Evolutionary conservation across 2,888 invertebrate species (phyloP), one percentile per base, ranked within the genome.

Genomic region (Gisinianus flammeolus): DNA sequence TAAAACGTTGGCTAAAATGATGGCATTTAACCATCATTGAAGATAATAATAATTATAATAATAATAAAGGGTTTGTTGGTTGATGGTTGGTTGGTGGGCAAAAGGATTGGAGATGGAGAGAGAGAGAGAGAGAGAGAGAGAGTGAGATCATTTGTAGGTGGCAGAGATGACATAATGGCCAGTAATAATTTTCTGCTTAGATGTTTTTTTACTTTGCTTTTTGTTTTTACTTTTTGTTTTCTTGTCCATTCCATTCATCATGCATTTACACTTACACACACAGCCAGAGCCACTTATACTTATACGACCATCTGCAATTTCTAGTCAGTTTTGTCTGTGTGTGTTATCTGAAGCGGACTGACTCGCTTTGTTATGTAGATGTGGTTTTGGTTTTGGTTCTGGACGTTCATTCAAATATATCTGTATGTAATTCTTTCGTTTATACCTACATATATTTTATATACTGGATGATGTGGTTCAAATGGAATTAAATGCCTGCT

Each of bases 111-210:
- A n/a, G n/a, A n/a, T n/a, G n/a, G n/a, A n/a, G n/a, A n/a, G n/a
- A n/a, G n/a, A n/a, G n/a, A n/a, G n/a, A n/a, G n/a, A n/a, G n/a
- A n/a, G n/a, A n/a, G n/a, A n/a, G n/a, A n/a, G n/a, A 8, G 54
- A 54, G 54, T 54, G 54, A 54, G 54, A 19, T 62, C 24, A 6
- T 62, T 62, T 62, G 62, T 62, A 62, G 62, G 62, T 62, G 26
- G 62, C 26, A 26, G 58, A 26, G 62, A 62, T 62, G 62, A 62
- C 62, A 62, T 62, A 62, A 62, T 62, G 26, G 62, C 62, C 16
- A 24, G 26, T 62, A 62, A 62, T 62, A 62, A 62, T 26, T 62
- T 26, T 1, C 28, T 26, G 12, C 24, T 62, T 26, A 26, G 26
- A 12, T 12, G 5, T 26, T 26, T 62, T 24, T 62, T 24, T 62